Evolutionary conservation across 2,797 vertebrate species (phyloP).

Genomic region (Enteromius anoplus): DNA sequence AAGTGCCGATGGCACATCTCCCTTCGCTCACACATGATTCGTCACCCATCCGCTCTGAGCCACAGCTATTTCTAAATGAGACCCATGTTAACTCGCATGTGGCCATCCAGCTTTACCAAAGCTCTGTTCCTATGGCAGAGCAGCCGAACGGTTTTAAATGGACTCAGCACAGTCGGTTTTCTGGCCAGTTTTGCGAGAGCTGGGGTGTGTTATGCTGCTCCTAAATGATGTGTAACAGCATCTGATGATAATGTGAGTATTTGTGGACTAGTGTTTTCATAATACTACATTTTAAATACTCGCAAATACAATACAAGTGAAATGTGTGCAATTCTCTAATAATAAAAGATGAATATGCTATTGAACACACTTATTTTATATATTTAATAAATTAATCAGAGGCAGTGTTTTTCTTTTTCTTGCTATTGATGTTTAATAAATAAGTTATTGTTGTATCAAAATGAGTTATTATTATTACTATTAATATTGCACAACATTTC

Average conservation of each 20-base stretch:
- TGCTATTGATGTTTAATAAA: background rate
- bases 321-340: too few relatives aligned
- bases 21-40: slow-evolving; percentile 17
- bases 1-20: slow-evolving; percentile 37
- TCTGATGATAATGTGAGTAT: slow-evolving; percentile 21
- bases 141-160: background rate
- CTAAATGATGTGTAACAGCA: slow-evolving; percentile 18
- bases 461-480: too few relatives aligned
- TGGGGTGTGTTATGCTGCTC: slow-evolving; percentile 15
- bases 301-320: background rate
- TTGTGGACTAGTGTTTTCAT: background rate
- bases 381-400: background rate
- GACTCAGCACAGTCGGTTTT: slow-evolving; percentile 3
- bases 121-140: slow-evolving; percentile 19
- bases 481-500: background rate
- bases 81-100: slow-evolving; percentile 30
- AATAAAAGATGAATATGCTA: background rate
- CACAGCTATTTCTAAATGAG: slow-evolving; percentile 24
- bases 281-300: background rate
- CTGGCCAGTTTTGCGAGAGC: slow-evolving; percentile 22
- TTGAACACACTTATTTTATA: background rate
- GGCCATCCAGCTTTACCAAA: slow-evolving; percentile 5
- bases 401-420: background rate
- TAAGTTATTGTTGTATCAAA: background rate
- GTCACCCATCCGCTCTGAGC: slow-evolving; percentile 13